Conservation (phyloP, 2,113 vertebrate genomes). For the Chlorodrepanis virens region DNA sequence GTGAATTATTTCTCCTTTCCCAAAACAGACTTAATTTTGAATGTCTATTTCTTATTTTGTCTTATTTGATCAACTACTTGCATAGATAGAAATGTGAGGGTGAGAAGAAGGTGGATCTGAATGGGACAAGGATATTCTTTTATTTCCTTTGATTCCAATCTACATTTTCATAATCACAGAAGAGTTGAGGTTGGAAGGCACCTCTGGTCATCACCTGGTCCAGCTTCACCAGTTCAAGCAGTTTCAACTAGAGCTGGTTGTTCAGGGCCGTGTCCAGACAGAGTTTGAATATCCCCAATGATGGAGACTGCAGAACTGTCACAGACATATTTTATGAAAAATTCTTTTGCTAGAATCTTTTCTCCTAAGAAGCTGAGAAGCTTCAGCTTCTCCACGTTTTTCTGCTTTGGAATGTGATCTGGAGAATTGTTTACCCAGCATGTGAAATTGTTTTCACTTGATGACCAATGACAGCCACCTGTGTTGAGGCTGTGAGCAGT, state of each 20-base stretch:
- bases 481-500: too few species aligned
- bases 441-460: too few species aligned
- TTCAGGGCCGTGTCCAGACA: not conserved
- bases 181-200: not conserved
- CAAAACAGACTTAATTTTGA: not conserved
- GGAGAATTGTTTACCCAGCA: too few species aligned
- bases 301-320: not conserved
- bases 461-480: too few species aligned
- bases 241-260: not conserved
- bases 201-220: not conserved
- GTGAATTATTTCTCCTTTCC: not conserved
- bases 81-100: not conserved
- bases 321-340: too few species aligned
- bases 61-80: not conserved
- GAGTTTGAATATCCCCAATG: accelerated
- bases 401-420: too few species aligned
- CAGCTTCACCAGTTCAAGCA: not conserved
- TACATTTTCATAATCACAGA: not conserved
- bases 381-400: too few species aligned
- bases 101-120: not conserved
- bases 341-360: too few species aligned
- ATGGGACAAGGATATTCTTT: not conserved
- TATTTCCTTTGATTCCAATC: not conserved
- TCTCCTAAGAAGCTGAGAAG: too few species aligned
- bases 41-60: not conserved